Base-by-base conservation (phyloP, 2,888 invertebrate genomes). In the Augochlorella aurata region DNA sequence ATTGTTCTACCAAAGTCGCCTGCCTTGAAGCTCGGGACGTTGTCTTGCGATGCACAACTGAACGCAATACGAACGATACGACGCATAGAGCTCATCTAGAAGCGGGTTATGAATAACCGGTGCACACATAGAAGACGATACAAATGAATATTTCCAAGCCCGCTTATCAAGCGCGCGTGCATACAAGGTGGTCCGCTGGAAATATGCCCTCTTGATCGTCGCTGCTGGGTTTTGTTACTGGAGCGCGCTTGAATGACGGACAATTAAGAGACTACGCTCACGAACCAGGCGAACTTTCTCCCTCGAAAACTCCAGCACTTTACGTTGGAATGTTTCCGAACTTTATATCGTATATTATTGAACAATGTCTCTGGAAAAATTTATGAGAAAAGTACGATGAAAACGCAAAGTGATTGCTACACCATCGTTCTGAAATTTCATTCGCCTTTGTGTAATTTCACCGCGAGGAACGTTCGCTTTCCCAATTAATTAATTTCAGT, bases 61-160 rank as follows among this genome's bases (percentile, higher is more conserved):
- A 72, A 66, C 67, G 68, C 77, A 38, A 82, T 69, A 65, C 67
- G 73, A 82, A 67, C 65, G 76, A 69, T 63, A 73, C 24, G 78
- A 66, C 73, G 81, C 79, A 76, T 81, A 79, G 85, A 38, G 81
- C 83, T 83, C 78, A 78, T 84, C 81, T 87, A 88, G 87, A 85
- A 88, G 82, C 88, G 87, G 87, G 84, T 88, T 88, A 87, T 85
- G 87, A 87, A 88, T 87, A 83, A 88, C 70, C 75, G 85, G 76
- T 86, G 84, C 87, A 86, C 83, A 75, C 81, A 78, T 82, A 80
- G 84, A 78, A 70, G 67, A 78, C 65, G 65, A 76, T 58, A 47
- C 68, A 75, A 72, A 87, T 77, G 81, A 87, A 87, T 85, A 87
- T 85, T 87, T 86, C 86, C 87, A 82, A 84, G 66, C 21, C 10